A percentile compares a stretch with the other conserved stretches of the same genome.
phyloP scores from a whole-genome alignment of 2,888 invertebrate genomes.

The Lamellibrachia columna region DNA sequence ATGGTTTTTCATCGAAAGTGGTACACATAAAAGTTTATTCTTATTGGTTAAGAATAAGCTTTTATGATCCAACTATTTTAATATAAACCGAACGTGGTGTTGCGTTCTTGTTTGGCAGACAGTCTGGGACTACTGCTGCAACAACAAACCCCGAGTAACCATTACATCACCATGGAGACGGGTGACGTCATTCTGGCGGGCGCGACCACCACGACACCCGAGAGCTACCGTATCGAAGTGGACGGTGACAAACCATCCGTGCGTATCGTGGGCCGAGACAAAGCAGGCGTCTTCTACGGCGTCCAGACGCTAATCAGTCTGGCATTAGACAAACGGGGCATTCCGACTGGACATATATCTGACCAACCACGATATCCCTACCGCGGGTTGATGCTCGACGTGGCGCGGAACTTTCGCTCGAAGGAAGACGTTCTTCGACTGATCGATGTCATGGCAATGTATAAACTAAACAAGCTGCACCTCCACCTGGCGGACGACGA shows the following conservation, averaged over 20 bases:
- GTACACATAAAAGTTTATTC: too few relatives aligned
- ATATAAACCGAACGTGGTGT: not conserved
- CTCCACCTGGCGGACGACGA: constrained; percentile 63
- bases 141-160: too few relatives aligned
- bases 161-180: too few relatives aligned
- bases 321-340: not conserved
- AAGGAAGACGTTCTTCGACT: constrained; percentile 39
- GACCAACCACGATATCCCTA: constrained; percentile 56
- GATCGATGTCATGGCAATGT: constrained; percentile 58
- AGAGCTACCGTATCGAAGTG: too few relatives aligned
- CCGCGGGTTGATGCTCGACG: constrained; percentile 60
- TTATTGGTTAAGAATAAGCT: too few relatives aligned
- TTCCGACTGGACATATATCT: constrained; percentile 32
- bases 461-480: constrained; percentile 62
- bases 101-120: not conserved
- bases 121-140: too few relatives aligned
- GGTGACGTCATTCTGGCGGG: too few relatives aligned
- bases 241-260: too few relatives aligned
- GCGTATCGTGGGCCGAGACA: too few relatives aligned
- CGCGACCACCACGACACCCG: too few relatives aligned
- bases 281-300: too few relatives aligned
- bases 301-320: constrained; percentile 50
- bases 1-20: too few relatives aligned
- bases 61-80: not conserved
- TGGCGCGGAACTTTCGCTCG: constrained; percentile 56